Evolutionary conservation across 2,113 vertebrate species (phyloP).

Genomic region (Callipepla californica): DNA sequence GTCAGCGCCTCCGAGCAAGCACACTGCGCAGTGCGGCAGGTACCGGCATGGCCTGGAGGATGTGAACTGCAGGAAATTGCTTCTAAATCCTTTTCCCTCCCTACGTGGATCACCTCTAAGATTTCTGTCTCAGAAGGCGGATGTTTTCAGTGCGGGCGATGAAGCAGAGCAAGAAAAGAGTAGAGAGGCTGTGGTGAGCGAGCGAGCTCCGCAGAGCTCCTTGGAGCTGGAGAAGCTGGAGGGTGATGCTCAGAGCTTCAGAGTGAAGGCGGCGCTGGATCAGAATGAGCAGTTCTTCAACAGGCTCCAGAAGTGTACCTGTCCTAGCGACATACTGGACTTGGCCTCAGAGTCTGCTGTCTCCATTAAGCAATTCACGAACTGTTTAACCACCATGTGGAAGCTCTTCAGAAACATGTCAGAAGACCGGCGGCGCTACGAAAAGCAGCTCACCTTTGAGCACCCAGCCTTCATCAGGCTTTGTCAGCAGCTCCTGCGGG

Average conservation of each 20-base stretch:
- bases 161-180: not conserved
- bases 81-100: slow-evolving; percentile 2
- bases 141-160: not conserved
- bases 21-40: not conserved
- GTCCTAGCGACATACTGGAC: slow-evolving; percentile 87
- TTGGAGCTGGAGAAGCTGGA: not conserved
- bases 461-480: slow-evolving; percentile 82
- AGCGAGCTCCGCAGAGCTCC: not conserved
- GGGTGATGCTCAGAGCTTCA: not conserved
- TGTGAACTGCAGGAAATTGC: not conserved
- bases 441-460: slow-evolving; percentile 85
- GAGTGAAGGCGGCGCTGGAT: not conserved
- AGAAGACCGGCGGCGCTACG: slow-evolving; percentile 78
- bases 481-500: slow-evolving; percentile 76
- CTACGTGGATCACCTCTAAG: not conserved
- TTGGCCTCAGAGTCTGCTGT: slow-evolving; percentile 26
- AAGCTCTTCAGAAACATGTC: slow-evolving; percentile 78
- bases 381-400: slow-evolving; percentile 81
- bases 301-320: slow-evolving; percentile 74
- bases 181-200: not conserved
- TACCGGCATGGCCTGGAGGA: not conserved
- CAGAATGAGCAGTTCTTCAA: not conserved
- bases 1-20: not conserved
- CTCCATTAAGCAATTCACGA: slow-evolving; percentile 70
- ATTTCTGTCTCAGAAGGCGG: slow-evolving; percentile 44